A percentile compares a stretch with the other conserved stretches of the same genome.
Evolutionary conservation across 2,888 invertebrate species (phyloP).

Genomic region (Perithous albicinctus): DNA sequence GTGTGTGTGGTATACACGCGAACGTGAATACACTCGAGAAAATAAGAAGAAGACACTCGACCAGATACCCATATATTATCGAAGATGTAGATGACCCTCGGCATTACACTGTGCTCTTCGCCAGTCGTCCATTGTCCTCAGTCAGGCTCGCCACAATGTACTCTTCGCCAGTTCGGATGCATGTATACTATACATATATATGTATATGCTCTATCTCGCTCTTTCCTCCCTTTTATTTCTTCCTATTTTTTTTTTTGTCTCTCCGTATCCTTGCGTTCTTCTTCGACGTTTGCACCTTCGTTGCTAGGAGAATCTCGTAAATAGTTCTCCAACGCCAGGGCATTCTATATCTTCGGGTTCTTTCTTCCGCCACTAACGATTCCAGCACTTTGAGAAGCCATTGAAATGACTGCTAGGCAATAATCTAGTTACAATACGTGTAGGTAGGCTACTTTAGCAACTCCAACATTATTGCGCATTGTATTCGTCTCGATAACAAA

Average conservation of each 20-base stretch:
- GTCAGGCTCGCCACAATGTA: conserved; percentile 46
- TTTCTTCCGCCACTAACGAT: not conserved
- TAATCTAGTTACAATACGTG: not conserved
- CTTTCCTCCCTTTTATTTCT: conserved; percentile 13
- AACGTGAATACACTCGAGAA: conserved; percentile 57
- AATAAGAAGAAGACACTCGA: conserved; percentile 62
- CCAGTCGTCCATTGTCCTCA: conserved; percentile 80
- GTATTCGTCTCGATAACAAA: not conserved
- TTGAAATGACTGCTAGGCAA: not conserved
- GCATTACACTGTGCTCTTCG: conserved; percentile 70
- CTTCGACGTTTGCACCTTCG: not conserved
- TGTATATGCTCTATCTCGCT: not conserved
- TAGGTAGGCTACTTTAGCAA: not conserved
- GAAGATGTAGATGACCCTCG: conserved; percentile 81
- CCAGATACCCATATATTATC: conserved; percentile 76
- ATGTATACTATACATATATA: conserved; percentile 18
- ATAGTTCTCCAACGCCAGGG: conserved; percentile 10
- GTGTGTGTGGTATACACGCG: not conserved
- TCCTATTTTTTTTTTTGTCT: conserved; percentile 11
- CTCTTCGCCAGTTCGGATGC: conserved; percentile 22
- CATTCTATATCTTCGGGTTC: not conserved
- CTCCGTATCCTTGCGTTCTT: conserved; percentile 7
- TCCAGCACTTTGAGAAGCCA: not conserved
- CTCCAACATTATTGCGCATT: not conserved
- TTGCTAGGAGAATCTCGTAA: not conserved